phyloP scores from a whole-genome alignment of 2,113 vertebrate species.

The Eulemur macaco region DNA sequence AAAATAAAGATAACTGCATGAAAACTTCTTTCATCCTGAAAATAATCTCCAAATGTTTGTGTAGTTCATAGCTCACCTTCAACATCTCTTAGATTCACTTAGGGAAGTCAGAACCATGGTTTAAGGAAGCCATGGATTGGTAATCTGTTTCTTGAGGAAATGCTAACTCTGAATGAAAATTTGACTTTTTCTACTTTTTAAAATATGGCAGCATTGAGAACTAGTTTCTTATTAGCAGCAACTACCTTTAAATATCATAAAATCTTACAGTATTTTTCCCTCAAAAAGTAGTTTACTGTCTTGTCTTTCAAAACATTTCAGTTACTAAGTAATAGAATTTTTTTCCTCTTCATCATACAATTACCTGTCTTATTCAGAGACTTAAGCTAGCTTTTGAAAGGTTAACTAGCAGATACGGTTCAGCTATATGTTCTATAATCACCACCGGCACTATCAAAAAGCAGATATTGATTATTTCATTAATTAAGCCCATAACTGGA shows the following conservation, averaged over 20 bases:
- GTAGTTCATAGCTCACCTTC: not conserved
- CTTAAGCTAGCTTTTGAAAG: not conserved
- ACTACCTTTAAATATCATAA: not conserved
- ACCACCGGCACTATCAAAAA: not conserved
- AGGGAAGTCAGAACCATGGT: not conserved
- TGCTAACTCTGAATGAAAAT: not conserved
- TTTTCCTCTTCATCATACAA: not conserved
- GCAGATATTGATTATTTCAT: not conserved
- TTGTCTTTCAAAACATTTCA: not conserved
- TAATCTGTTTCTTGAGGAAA: not conserved
- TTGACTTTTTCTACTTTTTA: not conserved
- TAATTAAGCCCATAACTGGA: not conserved
- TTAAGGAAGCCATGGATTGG: not conserved
- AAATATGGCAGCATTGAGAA: not conserved
- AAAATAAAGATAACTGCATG: not conserved
- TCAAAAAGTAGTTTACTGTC: not conserved
- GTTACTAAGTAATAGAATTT: not conserved
- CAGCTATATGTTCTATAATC: not conserved
- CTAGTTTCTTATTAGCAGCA: not conserved
- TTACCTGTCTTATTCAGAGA: not conserved
- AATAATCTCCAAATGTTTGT: not conserved
- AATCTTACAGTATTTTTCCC: not conserved
- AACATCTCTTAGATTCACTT: not conserved
- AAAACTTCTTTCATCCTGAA: not conserved
- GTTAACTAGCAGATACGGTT: not conserved